These are phyloP conservation scores for Gymnobelideus leadbeateri DNA, from an alignment of 2,113 vertebrate species.

Conservation along the genomic window DNA sequence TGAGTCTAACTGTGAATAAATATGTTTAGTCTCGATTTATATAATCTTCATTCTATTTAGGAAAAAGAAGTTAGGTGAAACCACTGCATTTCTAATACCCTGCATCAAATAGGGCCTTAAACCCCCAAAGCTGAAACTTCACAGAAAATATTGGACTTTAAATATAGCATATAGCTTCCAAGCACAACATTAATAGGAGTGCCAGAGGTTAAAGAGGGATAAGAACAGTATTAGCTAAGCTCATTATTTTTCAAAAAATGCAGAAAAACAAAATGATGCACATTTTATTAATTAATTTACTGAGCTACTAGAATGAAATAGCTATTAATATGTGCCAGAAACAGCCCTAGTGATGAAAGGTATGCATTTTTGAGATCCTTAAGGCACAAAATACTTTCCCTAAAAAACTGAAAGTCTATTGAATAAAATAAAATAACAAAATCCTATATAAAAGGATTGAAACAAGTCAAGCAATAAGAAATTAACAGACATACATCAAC, in stretches of 20 bases:
- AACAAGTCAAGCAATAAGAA: constrained; percentile 47
- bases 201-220: constrained; percentile 36
- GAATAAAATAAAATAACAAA: constrained; percentile 61
- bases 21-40: constrained; percentile 7
- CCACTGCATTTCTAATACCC: neutral
- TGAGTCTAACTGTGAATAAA: constrained; percentile 7
- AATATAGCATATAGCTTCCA: constrained; percentile 25
- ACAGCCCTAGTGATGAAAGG: neutral
- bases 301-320: constrained; percentile 28
- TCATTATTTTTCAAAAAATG: constrained; percentile 60
- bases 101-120: constrained; percentile 16
- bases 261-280: neutral
- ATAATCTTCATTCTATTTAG: constrained; percentile 11
- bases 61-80: constrained; percentile 17
- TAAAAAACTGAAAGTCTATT: constrained; percentile 69
- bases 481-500: constrained; percentile 42
- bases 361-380: constrained; percentile 17
- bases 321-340: constrained; percentile 55
- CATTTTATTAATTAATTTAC: constrained; percentile 62
- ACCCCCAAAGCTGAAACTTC: constrained; percentile 45
- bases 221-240: constrained; percentile 33
- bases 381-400: constrained; percentile 69
- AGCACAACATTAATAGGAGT: constrained; percentile 40
- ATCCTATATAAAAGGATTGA: constrained; percentile 43
- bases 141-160: constrained; percentile 5